Evolutionary conservation across 2,888 invertebrate genomes (phyloP).

Genomic region (Drosophila putrida): DNA sequence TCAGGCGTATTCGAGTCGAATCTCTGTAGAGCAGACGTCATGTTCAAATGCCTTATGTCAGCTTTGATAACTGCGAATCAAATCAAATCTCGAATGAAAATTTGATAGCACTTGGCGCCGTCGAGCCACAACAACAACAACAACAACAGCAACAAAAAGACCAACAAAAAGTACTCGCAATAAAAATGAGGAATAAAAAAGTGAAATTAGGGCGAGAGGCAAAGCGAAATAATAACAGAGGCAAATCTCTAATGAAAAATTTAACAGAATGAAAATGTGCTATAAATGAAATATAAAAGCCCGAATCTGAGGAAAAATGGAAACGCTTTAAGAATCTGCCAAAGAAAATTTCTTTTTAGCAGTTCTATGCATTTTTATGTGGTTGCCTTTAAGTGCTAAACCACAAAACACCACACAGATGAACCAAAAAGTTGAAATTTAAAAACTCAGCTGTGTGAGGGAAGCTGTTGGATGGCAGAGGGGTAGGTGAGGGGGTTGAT

Average conservation of each 20-base stretch:
- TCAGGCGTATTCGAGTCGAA: neutral
- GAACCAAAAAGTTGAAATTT: constrained; percentile 78
- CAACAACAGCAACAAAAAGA: constrained; percentile 6
- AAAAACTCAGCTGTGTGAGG: constrained; percentile 53
- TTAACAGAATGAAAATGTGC: constrained; percentile 66
- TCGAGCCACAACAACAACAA: constrained; percentile 20
- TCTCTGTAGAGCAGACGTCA: constrained; percentile 16
- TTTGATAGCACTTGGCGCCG: constrained; percentile 70
- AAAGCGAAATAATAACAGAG: constrained; percentile 11
- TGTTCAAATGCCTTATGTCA: constrained; percentile 31
- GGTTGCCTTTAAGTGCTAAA: constrained; percentile 67
- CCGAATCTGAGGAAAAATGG: constrained; percentile 12
- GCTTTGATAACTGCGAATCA: constrained; percentile 63
- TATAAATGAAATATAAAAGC: constrained; percentile 42
- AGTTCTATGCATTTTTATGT: constrained; percentile 48
- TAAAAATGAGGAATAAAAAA: constrained; percentile 2
- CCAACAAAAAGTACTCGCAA: neutral
- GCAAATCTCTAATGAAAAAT: constrained; percentile 77
- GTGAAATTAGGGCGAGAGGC: constrained; percentile 26
- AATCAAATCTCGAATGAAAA: constrained; percentile 56
- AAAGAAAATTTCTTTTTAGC: constrained; percentile 33
- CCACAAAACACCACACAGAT: constrained; percentile 80
- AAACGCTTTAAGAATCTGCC: constrained; percentile 43
- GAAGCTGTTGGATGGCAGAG: neutral
- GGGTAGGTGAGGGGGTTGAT: neutral